Conservation (phyloP, 2,113 vertebrate genomes). For the Trematomus loennbergii region DNA sequence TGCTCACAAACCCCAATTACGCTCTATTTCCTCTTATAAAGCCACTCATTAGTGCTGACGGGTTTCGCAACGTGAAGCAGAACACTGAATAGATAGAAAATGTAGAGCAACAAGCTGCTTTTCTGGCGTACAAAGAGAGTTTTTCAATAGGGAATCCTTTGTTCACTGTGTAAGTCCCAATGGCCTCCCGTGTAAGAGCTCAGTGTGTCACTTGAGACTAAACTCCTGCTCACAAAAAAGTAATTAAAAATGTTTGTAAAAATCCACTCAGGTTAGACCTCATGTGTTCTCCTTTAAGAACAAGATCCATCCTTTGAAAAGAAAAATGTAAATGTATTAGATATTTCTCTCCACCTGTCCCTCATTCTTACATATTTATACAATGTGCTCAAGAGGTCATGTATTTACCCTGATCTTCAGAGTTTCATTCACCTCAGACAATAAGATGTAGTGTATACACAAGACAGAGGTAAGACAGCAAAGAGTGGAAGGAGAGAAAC, state of each 20-base stretch:
- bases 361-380: constrained; percentile 74
- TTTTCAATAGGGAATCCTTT: constrained; percentile 75
- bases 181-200: constrained; percentile 66
- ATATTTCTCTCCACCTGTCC: constrained; percentile 38
- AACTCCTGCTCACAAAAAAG: constrained; percentile 64
- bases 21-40: constrained; percentile 73
- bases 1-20: constrained; percentile 62
- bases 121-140: constrained; percentile 61
- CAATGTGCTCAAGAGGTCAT: constrained; percentile 53
- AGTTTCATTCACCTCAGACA: constrained; percentile 66
- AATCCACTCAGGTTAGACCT: constrained; percentile 38
- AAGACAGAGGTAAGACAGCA: constrained; percentile 37
- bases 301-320: constrained; percentile 5
- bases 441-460: constrained; percentile 59
- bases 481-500: constrained; percentile 36
- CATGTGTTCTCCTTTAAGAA: constrained; percentile 1
- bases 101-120: constrained; percentile 60
- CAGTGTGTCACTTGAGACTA: constrained; percentile 70
- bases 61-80: constrained; percentile 77
- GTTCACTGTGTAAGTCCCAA: constrained; percentile 72
- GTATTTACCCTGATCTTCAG: constrained; percentile 69
- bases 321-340: background rate
- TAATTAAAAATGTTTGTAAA: constrained; percentile 64
- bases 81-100: constrained; percentile 72
- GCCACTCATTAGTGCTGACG: constrained; percentile 73